Base-by-base conservation (phyloP, 2,113 vertebrate genomes). In the Forbesichthys papilliferus region DNA sequence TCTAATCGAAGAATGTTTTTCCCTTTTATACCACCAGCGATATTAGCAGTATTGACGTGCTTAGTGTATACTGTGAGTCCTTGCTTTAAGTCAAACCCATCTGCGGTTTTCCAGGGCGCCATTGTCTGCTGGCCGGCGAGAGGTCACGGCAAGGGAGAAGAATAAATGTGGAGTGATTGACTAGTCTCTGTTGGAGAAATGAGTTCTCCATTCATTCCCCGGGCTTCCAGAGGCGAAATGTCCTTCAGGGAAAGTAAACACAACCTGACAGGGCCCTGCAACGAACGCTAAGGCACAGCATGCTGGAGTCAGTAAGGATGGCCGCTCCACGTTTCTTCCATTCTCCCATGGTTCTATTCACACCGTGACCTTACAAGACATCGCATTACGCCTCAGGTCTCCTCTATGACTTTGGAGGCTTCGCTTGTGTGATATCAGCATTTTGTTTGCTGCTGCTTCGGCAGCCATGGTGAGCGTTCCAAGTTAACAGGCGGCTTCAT, bases 211-310 rank as follows among this genome's bases (percentile, higher is more conserved):
- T 90, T 86, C 74, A 84, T 80, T 86, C 77, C 59, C 75, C 4
- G 6, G 81, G 69, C 84, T 84, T 88, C 81, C 80, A 79, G 83
- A 89, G 86, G 86, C 83, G 84, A 85, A 77, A 85, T 57, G 87
- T 90, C 90, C 90, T 91, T 92, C 90, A 89, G 83, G 75, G 18
- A 90, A 83, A 86, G 88, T 84, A 84, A 91, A 91, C 83, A 84
- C 79, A 82, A 82, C 84, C 85, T 78, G 86, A 90, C 88, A 80
- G 71, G 76, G 64, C 78, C 65, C 62, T 27, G 75, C 73, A 73
- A 80, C 60, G 72, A 69, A 78, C 55, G 68, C 77, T 83, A 60
- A 79, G 56, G 75, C 81, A 62, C 88, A 84, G 86, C 84, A 53
- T 78, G 85, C 66, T 71, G 72, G 64, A 76, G 48, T 64, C 74